Conservation (phyloP, 2,888 invertebrate species). For the Hecatera dysodea region DNA sequence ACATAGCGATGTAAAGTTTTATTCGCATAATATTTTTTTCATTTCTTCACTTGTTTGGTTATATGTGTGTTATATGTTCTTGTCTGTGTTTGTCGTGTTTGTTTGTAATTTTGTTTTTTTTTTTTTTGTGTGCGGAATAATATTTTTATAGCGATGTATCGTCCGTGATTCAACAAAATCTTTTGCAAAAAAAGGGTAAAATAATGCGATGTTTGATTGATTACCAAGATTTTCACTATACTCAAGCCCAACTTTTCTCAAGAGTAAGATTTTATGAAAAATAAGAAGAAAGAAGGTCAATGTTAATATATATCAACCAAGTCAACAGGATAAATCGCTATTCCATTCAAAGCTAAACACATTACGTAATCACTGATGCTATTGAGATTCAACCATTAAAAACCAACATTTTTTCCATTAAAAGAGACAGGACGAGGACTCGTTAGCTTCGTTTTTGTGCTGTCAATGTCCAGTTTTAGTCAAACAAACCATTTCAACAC, state of each 20-base stretch:
- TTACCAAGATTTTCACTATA: no score
- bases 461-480: slow-evolving; percentile 10
- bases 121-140: no score
- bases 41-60: no score
- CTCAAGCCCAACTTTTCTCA: no score
- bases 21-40: no score
- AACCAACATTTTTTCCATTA: slow-evolving; percentile 43
- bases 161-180: neutral
- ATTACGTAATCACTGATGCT: slow-evolving; percentile 31
- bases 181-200: neutral
- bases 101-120: no score
- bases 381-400: slow-evolving; percentile 35
- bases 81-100: no score
- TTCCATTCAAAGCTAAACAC: slow-evolving; percentile 16
- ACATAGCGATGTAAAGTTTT: no score
- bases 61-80: no score
- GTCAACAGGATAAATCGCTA: slow-evolving; percentile 8
- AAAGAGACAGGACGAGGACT: slow-evolving; percentile 9
- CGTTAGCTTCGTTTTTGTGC: slow-evolving; percentile 26
- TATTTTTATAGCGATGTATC: no score
- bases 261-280: neutral
- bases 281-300: no score
- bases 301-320: neutral
- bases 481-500: slow-evolving; percentile 21
- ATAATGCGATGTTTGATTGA: neutral